Evolutionary conservation across 2,888 invertebrate species (phyloP).

Genomic region (Sipunculus nudus): DNA sequence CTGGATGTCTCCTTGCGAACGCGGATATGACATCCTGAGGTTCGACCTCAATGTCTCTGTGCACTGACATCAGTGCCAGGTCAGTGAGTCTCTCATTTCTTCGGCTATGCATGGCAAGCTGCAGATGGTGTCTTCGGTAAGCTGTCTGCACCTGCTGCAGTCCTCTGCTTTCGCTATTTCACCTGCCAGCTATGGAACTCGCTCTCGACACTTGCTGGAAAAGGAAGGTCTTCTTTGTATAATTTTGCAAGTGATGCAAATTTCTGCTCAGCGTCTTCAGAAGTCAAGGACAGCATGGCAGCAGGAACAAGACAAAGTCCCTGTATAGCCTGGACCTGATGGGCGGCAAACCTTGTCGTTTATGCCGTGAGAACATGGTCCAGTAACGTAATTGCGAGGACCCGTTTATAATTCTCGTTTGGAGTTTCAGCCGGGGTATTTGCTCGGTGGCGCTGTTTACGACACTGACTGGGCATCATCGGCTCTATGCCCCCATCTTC

Average conservation of each 20-base stretch:
- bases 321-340: not conserved
- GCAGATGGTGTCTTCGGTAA: not conserved
- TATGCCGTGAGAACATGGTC: no score
- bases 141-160: no score
- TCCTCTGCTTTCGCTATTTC: not conserved
- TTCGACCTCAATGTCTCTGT: slow-evolving; percentile 1
- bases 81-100: not conserved
- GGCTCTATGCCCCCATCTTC: not conserved
- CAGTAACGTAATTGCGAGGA: no score
- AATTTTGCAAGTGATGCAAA: not conserved
- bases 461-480: not conserved
- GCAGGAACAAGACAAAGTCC: not conserved
- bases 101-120: not conserved
- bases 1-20: not conserved
- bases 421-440: slow-evolving; percentile 3
- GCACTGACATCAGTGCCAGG: not conserved
- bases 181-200: not conserved
- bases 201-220: not conserved
- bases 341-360: no score
- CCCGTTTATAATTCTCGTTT: not conserved
- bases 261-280: not conserved
- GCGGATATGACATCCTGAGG: not conserved
- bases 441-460: not conserved
- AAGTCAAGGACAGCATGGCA: not conserved
- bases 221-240: not conserved